Percentiles rank a stretch among this genome's conserved stretches.
Evolutionary conservation across 53 echinoderm and acorn worm species (phyloP).

Genomic region (Henricia sp.): DNA sequence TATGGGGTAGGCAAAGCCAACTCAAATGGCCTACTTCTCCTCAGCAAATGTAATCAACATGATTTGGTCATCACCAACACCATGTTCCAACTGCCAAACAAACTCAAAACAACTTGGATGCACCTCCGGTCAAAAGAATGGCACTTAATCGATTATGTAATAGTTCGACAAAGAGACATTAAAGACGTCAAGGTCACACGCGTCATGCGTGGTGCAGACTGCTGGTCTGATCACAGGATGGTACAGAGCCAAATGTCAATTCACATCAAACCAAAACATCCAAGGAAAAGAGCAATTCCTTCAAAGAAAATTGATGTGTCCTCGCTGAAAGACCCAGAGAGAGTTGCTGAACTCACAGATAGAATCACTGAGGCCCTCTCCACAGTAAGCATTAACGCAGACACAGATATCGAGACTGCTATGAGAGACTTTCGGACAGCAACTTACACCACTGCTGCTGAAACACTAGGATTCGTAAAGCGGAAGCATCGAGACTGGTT

Average conservation of each 20-base stretch:
- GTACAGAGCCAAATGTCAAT: neutral
- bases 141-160: slow-evolving; percentile 41
- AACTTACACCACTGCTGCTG: neutral
- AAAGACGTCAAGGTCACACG: slow-evolving; percentile 22
- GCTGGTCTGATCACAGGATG: slow-evolving; percentile 42
- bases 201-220: slow-evolving; percentile 36
- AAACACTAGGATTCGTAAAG: neutral
- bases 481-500: neutral
- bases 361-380: neutral
- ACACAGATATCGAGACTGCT: neutral
- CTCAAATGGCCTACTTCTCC: slow-evolving; percentile 33
- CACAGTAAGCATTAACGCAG: neutral
- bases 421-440: neutral
- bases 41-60: slow-evolving; percentile 15
- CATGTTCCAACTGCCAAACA: neutral
- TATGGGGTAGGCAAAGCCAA: slow-evolving; percentile 39
- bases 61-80: slow-evolving; percentile 49
- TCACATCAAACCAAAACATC: slow-evolving; percentile 25
- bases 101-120: slow-evolving; percentile 53
- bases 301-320: neutral
- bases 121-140: slow-evolving; percentile 52
- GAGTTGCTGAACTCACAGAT: neutral
- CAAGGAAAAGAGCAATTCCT: neutral
- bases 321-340: neutral
- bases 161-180: slow-evolving; percentile 33